Percentiles rank a stretch among this genome's conserved stretches.
phyloP scores from a whole-genome alignment of 2,113 vertebrate species.

The Pterocles burchelli region DNA sequence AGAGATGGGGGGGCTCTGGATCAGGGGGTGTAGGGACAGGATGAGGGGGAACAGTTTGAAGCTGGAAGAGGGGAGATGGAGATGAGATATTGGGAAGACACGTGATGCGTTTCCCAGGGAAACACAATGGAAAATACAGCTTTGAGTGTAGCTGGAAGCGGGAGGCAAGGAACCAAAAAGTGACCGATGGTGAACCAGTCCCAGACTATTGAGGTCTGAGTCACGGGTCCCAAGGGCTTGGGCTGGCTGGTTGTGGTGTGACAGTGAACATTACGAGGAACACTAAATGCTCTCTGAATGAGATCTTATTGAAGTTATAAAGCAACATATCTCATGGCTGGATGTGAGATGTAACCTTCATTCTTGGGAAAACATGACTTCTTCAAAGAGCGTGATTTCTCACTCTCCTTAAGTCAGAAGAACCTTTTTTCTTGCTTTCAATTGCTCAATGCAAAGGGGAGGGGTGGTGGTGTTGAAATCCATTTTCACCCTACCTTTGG shows the following conservation, averaged over 20 bases:
- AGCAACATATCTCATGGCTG: not conserved
- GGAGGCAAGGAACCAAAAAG: not conserved
- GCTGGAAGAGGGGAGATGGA: too few relatives aligned
- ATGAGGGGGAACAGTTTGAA: too few relatives aligned
- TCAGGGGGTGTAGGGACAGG: too few relatives aligned
- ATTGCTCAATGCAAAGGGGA: not conserved
- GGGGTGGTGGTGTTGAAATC: not conserved
- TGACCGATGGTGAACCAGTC: not conserved
- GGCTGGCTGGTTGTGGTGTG: not conserved
- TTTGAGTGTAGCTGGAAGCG: not conserved
- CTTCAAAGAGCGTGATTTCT: not conserved
- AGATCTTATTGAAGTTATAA: not conserved
- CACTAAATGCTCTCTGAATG: not conserved
- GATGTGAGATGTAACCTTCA: not conserved
- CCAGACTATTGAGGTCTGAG: not conserved
- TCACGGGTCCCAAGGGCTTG: constrained; percentile 29
- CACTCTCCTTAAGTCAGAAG: not conserved
- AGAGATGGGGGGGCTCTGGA: too few relatives aligned
- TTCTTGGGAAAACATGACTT: not conserved
- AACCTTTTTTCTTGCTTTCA: not conserved
- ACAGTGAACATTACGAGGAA: accelerated
- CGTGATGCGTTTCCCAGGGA: not conserved
- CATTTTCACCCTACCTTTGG: not conserved
- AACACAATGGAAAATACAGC: not conserved
- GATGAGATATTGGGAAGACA: too few relatives aligned